phyloP scores from a whole-genome alignment of 2,113 vertebrate species.

The Pseudopipra pipra region DNA sequence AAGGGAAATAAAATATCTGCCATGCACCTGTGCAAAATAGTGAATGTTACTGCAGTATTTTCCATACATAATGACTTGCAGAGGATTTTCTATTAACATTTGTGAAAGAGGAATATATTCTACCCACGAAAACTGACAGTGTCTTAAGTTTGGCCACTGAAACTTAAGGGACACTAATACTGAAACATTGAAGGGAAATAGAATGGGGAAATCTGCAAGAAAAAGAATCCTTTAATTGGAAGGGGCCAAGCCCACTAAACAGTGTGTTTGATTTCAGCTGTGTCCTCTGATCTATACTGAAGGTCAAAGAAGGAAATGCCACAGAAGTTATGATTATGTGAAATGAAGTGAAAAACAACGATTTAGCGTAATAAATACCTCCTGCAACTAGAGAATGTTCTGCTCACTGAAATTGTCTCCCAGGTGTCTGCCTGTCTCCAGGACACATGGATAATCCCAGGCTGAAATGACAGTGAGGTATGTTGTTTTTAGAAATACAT shows the following conservation, averaged over 20 bases:
- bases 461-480: constrained; percentile 60
- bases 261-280: constrained; percentile 53
- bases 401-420: constrained; percentile 51
- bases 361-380: constrained; percentile 71
- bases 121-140: not conserved
- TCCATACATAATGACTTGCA: not conserved
- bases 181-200: not conserved
- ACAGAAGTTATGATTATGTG: constrained; percentile 74
- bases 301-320: constrained; percentile 71
- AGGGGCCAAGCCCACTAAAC: constrained; percentile 52
- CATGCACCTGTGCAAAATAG: not conserved
- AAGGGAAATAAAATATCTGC: not conserved
- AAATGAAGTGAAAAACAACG: constrained; percentile 77
- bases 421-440: constrained; percentile 42
- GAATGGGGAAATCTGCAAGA: not conserved
- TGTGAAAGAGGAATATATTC: not conserved
- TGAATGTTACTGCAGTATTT: not conserved
- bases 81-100: not conserved
- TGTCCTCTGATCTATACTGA: constrained; percentile 71
- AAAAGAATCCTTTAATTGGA: constrained; percentile 43
- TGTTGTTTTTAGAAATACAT: constrained; percentile 61
- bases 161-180: not conserved
- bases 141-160: not conserved
- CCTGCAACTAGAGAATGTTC: constrained; percentile 59
- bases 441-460: constrained; percentile 35